Evolutionary conservation across 2,888 invertebrate genomes (phyloP).

Genomic region (Entomobrya multifasciata): DNA sequence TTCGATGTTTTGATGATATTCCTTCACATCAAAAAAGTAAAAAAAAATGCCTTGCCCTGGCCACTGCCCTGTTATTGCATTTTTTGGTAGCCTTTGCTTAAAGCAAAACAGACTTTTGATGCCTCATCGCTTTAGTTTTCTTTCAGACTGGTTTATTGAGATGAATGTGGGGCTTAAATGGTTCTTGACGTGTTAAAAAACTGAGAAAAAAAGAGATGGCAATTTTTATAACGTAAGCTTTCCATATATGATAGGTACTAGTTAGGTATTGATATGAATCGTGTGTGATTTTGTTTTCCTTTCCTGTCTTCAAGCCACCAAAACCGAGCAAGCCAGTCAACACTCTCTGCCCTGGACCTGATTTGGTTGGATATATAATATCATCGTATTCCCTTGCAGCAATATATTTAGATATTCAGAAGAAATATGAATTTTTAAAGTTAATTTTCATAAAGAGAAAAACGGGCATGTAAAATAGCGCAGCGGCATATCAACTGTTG

Average conservation of each 20-base stretch:
- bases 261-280: neutral
- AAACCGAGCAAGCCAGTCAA: too few species aligned
- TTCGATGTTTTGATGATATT: slow-evolving; percentile 7
- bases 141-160: slow-evolving; percentile 61
- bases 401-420: slow-evolving; percentile 29
- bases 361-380: neutral
- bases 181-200: slow-evolving; percentile 44
- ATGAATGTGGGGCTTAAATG: slow-evolving; percentile 43
- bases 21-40: neutral
- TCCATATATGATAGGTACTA: slow-evolving; percentile 9
- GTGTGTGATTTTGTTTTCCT: slow-evolving; percentile 43
- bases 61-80: neutral
- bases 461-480: too few species aligned
- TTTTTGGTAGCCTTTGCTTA: slow-evolving; percentile 1
- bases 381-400: slow-evolving; percentile 18
- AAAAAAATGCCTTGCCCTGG: neutral
- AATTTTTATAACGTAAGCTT: neutral
- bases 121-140: neutral
- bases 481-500: too few species aligned
- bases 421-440: slow-evolving; percentile 12
- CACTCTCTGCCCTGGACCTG: slow-evolving; percentile 12
- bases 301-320: slow-evolving; percentile 15
- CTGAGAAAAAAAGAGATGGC: slow-evolving; percentile 29
- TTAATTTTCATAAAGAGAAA: too few species aligned
- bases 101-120: slow-evolving; percentile 1